These are phyloP conservation scores for Nothobranchius kuhntae DNA, from an alignment of 2,113 vertebrate genomes.

Conservation along the genomic window DNA sequence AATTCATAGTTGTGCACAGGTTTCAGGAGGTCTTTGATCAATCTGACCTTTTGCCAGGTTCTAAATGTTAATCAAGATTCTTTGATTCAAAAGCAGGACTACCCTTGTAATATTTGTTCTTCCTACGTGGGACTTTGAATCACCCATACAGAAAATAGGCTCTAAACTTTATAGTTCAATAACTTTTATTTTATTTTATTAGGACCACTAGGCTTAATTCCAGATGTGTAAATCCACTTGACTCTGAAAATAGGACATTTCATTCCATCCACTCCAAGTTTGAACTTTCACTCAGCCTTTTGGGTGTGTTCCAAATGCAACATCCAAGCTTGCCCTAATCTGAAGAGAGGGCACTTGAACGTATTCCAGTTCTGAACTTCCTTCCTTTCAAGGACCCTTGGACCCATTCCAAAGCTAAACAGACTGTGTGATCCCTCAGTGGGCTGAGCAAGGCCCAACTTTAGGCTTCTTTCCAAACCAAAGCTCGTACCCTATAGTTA, in stretches of 20 bases:
- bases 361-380: conserved; percentile 52
- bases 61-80: conserved; percentile 57
- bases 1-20: conserved; percentile 37
- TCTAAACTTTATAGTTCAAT: conserved; percentile 17
- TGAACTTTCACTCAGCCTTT: conserved; percentile 26
- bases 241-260: conserved; percentile 31
- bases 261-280: conserved; percentile 24
- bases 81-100: conserved; percentile 28
- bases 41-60: conserved; percentile 45
- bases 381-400: conserved; percentile 50
- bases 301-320: conserved; percentile 44
- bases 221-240: conserved; percentile 19
- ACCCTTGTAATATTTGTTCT: conserved; percentile 9
- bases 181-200: neutral
- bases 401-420: conserved; percentile 59
- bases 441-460: conserved; percentile 41
- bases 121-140: conserved; percentile 7
- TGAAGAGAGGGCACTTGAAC: conserved; percentile 53
- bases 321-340: conserved; percentile 47
- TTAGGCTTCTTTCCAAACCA: conserved; percentile 60
- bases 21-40: conserved; percentile 60
- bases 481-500: conserved; percentile 39
- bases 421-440: conserved; percentile 47
- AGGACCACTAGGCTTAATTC: conserved; percentile 2
- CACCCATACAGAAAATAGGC: neutral